Percentiles rank a stretch among this genome's conserved stretches.
These are phyloP conservation scores for Dipus sagitta DNA, from an alignment of 2,797 vertebrate genomes.

Conservation along the genomic window DNA sequence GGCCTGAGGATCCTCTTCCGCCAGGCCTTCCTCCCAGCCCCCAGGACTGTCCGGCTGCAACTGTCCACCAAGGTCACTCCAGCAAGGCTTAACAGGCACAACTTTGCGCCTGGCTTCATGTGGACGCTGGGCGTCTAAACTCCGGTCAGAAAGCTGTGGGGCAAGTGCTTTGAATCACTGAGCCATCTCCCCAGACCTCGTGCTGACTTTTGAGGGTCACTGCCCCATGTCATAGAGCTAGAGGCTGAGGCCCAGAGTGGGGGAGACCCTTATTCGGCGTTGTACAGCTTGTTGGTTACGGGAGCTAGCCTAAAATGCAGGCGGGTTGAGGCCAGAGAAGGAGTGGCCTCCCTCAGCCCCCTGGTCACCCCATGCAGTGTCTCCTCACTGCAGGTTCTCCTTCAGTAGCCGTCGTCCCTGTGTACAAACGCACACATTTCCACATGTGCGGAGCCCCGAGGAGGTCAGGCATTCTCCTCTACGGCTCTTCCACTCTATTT, in stretches of 20 bases:
- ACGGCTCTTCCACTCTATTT: too few species aligned
- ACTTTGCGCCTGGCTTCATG: too few species aligned
- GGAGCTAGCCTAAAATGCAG: background rate
- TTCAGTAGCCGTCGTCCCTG: background rate
- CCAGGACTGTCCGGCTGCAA: conserved; percentile 84
- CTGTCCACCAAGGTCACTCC: conserved; percentile 88
- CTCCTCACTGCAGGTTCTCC: background rate
- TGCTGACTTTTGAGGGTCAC: background rate
- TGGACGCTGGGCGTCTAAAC: too few species aligned
- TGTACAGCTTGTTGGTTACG: background rate
- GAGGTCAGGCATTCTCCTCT: too few species aligned
- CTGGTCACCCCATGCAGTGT: too few species aligned
- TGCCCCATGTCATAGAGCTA: background rate
- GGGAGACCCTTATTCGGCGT: background rate
- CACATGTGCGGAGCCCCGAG: too few species aligned
- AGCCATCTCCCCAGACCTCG: background rate
- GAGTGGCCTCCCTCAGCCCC: too few species aligned
- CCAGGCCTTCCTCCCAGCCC: conserved; percentile 86
- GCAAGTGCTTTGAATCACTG: background rate
- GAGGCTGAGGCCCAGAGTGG: background rate
- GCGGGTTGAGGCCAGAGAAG: background rate
- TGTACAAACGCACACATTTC: background rate
- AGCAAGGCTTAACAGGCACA: conserved; percentile 85
- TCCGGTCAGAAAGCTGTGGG: too few species aligned
- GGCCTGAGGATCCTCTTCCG: conserved; percentile 84